Evolutionary conservation across 2,797 vertebrate species (phyloP), one percentile per base, ranked within the genome.

Genomic region (Luscinia luscinia): DNA sequence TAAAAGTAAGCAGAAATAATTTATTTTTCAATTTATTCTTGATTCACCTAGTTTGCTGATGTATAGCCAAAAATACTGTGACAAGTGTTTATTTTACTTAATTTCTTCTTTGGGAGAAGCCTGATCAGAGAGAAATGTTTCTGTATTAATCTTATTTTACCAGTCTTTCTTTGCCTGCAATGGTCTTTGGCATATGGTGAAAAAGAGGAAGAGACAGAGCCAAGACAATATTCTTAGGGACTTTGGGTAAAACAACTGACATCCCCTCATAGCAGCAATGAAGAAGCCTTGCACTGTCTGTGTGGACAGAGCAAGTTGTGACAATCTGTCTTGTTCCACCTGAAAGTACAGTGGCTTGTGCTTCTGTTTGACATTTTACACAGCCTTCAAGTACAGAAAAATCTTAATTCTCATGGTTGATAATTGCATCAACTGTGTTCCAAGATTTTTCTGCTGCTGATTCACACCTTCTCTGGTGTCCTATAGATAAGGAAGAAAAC

Each of bases 221-320:
- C n/a, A 87, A 88, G 20, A 30, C 43, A 52, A 11, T 43, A 57
- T 73, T 49, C 23, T 22, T 48, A 21, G 13, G 64, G 48, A 28
- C 36, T 58, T 41, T 4, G 19, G 22, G n/a, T 76, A 23, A 69
- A 66, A 67, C 19, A 82, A 7, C 15, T 79, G 30, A 16, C 21
- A 84, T 30, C 14, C n/a, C 5, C 5, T 68, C 4, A 2, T 1
- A 75, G 41, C 58, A 76, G 61, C 28, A 79, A 32, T 14, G 8
- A 46, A 8, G n/a, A 46, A n/a, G 27, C n/a, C 43, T 61, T 63
- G 2, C 0, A 2, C 38, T 12, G 1, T 34, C 40, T 40, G 3
- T 51, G 12, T 68, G n/a, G 46, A 61, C 0, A 3, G 22, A 68
- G 11, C 18, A 52, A 41, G 21, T 34, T 48, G 24, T 46, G 27